phyloP scores from a whole-genome alignment of 2,888 invertebrate genomes.

The Dascillus cervinus region DNA sequence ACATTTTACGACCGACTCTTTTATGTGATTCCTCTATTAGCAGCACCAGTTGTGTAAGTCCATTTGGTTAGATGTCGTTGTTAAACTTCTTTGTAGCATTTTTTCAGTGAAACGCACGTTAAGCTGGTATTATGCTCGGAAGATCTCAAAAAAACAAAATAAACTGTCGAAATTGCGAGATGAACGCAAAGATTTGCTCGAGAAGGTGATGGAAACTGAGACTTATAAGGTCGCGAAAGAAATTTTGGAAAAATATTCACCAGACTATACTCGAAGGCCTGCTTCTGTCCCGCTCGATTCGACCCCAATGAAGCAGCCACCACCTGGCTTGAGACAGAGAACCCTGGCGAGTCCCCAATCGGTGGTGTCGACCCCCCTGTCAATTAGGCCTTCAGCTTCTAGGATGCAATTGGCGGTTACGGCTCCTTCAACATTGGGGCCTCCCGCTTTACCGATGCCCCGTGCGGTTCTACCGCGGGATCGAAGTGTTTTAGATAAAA shows the following conservation, averaged over 20 bases:
- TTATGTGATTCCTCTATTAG: constrained; percentile 69
- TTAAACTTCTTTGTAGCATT: constrained; percentile 48
- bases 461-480: constrained; percentile 67
- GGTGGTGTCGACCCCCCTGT: neutral
- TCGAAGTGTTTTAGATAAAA: constrained; percentile 74
- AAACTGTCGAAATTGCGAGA: constrained; percentile 63
- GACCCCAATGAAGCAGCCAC: constrained; percentile 7
- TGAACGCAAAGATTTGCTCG: constrained; percentile 83
- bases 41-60: constrained; percentile 79
- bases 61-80: constrained; percentile 4
- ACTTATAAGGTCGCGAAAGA: constrained; percentile 92
- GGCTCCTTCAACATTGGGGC: constrained; percentile 1
- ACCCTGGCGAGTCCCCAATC: constrained; percentile 5
- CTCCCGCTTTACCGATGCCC: constrained; percentile 46
- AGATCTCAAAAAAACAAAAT: constrained; percentile 68
- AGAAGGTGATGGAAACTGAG: constrained; percentile 95
- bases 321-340: constrained; percentile 11
- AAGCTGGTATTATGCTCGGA: constrained; percentile 83
- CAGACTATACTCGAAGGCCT: constrained; percentile 46
- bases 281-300: neutral
- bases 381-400: neutral
- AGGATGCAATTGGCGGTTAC: neutral
- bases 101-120: constrained; percentile 69
- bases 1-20: constrained; percentile 65
- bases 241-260: constrained; percentile 80